Evolutionary conservation across 2,113 vertebrate genomes (phyloP), one percentile per base, ranked within the genome.

Genomic region (Callaeas wilsoni): DNA sequence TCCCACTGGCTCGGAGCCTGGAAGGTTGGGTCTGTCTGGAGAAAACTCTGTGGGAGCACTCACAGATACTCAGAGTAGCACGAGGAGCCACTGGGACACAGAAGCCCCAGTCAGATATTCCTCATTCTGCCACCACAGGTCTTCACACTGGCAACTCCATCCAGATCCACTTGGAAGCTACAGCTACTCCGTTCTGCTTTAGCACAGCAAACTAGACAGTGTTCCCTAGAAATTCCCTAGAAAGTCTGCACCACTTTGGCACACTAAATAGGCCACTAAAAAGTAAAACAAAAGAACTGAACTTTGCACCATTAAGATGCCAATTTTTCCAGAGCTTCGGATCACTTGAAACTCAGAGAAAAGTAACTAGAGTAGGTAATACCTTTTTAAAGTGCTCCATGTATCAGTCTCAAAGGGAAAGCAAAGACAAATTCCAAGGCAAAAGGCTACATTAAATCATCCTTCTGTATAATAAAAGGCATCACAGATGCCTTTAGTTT

Each of bases 281-380:
- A 89, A 89, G 46, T 53, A 35, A 80, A 92, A 75, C 21, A 59
- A 22, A 84, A 70, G 5, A 86, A 53, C 16, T 65, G 49, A 63
- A 75, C 13, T 90, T 69, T 53, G 6, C 32, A 60, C 25, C 13
- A 46, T 19, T 19, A 35, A 29, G 27, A 53, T 14, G 14, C 7
- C 26, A 41, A 7, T 29, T 69, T 41, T 78, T 20, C 60, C 63
- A 16, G 18, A 55, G 52, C 22, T 87, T 79, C 49, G 56, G 49
- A 33, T 37, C 21, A 30, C 12, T n/a, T 57, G 55, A 50, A 89
- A 68, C 16, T 57, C 23, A 63, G 33, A 56, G 39, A 74, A 91
- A 71, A 4, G 11, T 2, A 35, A 33, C 0, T 55, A 13, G 18
- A 50, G 13, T 12, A 46, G 27, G 23, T 17, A 65, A 23, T 14